A percentile compares a stretch with the other conserved stretches of the same genome.
phyloP scores from a whole-genome alignment of 2,888 invertebrate genomes.

The Therioaphis trifolii region DNA sequence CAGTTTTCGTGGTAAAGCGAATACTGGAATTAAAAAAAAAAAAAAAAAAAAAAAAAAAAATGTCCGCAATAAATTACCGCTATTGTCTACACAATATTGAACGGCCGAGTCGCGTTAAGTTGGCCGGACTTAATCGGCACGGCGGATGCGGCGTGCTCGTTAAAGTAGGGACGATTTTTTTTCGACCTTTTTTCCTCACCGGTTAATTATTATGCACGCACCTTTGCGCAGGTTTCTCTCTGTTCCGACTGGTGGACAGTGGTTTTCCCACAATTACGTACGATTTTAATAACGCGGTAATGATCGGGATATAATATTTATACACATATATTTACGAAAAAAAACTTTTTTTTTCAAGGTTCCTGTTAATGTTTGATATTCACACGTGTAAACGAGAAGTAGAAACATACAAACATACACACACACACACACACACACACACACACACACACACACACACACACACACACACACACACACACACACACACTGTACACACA shows the following conservation, averaged over 20 bases:
- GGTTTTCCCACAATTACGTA: not conserved
- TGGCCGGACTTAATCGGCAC: not conserved
- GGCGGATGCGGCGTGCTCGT: not conserved
- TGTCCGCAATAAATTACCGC: slow-evolving; percentile 2
- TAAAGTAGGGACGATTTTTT: not conserved
- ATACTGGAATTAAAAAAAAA: not conserved
- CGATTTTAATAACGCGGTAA: too few relatives aligned
- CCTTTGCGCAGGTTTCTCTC: not conserved
- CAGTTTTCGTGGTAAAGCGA: not conserved
- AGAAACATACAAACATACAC: too few relatives aligned
- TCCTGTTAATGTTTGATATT: too few relatives aligned
- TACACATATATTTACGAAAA: too few relatives aligned
- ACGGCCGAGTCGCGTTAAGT: not conserved
- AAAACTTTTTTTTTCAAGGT: too few relatives aligned
- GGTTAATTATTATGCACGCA: not conserved
- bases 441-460: too few relatives aligned
- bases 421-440: too few relatives aligned
- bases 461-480: too few relatives aligned
- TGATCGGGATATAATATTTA: too few relatives aligned
- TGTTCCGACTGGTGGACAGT: not conserved
- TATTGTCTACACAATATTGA: not conserved
- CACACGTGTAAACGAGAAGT: too few relatives aligned
- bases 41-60: not conserved
- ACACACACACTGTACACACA: too few relatives aligned
- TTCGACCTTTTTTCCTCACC: not conserved